Conservation (phyloP, 1,140 invertebrate genomes). For the Samia ricini region DNA sequence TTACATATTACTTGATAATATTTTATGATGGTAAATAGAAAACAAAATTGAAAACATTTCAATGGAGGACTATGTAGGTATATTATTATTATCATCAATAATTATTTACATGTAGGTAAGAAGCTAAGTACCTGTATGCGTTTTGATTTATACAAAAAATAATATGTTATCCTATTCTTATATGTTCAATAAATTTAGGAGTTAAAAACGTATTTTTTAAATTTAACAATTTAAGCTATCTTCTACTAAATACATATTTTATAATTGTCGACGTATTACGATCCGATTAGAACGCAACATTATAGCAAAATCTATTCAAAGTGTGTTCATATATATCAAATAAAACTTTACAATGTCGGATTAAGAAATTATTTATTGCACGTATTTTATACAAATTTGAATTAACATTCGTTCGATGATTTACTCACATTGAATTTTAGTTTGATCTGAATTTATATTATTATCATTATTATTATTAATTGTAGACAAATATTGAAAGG, state of each 20-base stretch:
- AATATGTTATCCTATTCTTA: background rate
- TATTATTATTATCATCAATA: conserved; percentile 4
- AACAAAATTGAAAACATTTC: background rate
- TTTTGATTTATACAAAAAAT: background rate
- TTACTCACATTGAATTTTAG: no score
- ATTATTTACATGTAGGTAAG: conserved; percentile 30
- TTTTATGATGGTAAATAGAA: background rate
- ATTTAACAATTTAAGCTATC: background rate
- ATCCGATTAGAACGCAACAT: no score
- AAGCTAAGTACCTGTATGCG: conserved; percentile 16
- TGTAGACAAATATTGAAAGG: no score
- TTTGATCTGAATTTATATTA: no score
- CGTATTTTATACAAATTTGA: no score
- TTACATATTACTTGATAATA: conserved; percentile 21
- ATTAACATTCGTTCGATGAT: no score
- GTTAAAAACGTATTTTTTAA: background rate
- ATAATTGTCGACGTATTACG: background rate
- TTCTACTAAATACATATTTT: background rate
- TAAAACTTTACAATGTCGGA: no score
- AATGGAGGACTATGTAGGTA: background rate
- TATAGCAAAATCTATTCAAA: no score
- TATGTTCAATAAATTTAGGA: background rate
- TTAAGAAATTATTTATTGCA: no score
- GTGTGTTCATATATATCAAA: no score
- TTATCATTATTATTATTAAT: no score